These are phyloP conservation scores for Martes martes DNA, from an alignment of 2,113 vertebrate species.

Conservation along the genomic window DNA sequence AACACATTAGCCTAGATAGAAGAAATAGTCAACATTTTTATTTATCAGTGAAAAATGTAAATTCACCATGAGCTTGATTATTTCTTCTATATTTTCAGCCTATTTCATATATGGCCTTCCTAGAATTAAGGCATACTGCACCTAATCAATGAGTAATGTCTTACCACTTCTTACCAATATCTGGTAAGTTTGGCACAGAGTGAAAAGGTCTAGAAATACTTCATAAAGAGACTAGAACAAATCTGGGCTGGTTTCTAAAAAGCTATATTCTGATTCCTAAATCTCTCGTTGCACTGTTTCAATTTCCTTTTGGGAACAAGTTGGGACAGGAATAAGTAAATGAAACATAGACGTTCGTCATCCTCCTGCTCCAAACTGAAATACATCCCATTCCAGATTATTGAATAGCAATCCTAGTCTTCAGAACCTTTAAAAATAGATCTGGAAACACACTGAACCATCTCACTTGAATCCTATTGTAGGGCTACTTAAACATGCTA, in stretches of 20 bases:
- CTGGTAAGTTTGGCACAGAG: not conserved
- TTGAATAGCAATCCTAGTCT: not conserved
- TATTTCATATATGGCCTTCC: not conserved
- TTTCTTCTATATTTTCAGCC: not conserved
- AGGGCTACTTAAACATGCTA: not conserved
- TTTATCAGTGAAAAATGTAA: not conserved
- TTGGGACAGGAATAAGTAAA: not conserved
- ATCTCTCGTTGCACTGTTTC: not conserved
- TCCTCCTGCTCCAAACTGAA: not conserved
- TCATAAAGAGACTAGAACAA: not conserved
- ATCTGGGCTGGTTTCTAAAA: not conserved
- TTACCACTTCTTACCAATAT: not conserved
- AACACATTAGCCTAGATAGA: not conserved
- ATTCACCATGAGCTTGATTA: not conserved
- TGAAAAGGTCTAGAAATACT: not conserved
- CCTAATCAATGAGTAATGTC: not conserved
- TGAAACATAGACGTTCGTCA: not conserved
- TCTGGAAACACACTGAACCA: not conserved
- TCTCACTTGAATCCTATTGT: not conserved
- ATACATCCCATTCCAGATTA: not conserved
- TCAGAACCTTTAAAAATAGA: not conserved
- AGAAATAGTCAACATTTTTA: not conserved
- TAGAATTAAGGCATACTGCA: not conserved
- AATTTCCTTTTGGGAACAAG: not conserved
- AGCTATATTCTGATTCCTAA: not conserved